Conservation (phyloP, 2,888 invertebrate species). For the Tortricodes alternella region DNA sequence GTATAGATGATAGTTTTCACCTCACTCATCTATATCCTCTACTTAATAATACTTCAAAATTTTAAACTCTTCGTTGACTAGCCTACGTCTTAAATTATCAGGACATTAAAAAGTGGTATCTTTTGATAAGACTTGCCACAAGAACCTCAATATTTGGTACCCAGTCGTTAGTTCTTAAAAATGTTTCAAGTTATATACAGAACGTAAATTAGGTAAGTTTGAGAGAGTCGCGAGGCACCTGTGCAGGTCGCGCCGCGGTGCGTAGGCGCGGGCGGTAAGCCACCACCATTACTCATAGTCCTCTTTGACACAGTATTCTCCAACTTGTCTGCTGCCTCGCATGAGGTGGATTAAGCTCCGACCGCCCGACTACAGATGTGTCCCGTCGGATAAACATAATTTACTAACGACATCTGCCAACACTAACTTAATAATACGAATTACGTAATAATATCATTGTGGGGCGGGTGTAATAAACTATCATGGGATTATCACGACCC, state of each 20-base stretch:
- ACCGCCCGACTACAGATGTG: slow-evolving; percentile 63
- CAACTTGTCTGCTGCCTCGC: slow-evolving; percentile 51
- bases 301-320: slow-evolving; percentile 54
- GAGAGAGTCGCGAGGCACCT: slow-evolving; percentile 6
- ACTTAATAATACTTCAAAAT: too few relatives aligned
- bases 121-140: too few relatives aligned
- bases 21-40: too few relatives aligned
- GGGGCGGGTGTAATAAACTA: slow-evolving; percentile 14
- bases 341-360: slow-evolving; percentile 64
- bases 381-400: slow-evolving; percentile 72
- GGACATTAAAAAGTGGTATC: too few relatives aligned
- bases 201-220: too few relatives aligned
- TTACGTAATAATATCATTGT: slow-evolving; percentile 29
- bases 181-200: too few relatives aligned
- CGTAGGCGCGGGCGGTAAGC: slow-evolving; percentile 45
- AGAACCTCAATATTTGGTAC: too few relatives aligned
- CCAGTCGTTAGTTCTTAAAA: too few relatives aligned
- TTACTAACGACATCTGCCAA: slow-evolving; percentile 70
- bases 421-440: slow-evolving; percentile 59
- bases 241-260: slow-evolving; percentile 33
- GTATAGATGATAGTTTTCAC: too few relatives aligned
- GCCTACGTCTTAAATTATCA: too few relatives aligned
- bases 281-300: slow-evolving; percentile 65
- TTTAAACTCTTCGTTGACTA: too few relatives aligned
- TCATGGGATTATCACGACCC: slow-evolving; percentile 16